Conservation (phyloP, 2,113 vertebrate species). For the Stomatorhinus ivindoensis region DNA sequence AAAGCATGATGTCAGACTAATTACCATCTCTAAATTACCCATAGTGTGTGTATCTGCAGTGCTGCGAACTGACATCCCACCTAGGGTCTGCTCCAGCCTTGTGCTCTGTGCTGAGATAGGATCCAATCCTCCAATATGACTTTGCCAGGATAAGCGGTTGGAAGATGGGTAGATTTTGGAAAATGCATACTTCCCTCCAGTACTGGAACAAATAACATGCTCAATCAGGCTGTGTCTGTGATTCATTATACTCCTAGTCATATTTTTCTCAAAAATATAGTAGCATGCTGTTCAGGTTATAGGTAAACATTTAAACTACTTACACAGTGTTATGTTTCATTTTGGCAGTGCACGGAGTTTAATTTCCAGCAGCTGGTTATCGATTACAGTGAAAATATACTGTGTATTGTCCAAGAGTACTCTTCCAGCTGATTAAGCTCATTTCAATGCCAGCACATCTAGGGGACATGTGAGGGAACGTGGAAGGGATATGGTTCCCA, state of each 20-base stretch:
- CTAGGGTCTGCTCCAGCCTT: neutral
- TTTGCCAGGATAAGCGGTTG: neutral
- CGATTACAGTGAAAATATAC: neutral
- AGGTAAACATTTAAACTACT: neutral
- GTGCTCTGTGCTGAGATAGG: neutral
- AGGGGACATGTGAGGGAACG: neutral
- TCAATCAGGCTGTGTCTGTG: neutral
- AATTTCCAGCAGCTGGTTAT: neutral
- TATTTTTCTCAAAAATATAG: neutral
- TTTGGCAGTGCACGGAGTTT: neutral
- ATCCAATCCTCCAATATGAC: neutral
- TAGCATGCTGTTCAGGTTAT: neutral
- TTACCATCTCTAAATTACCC: neutral
- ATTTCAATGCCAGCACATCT: neutral
- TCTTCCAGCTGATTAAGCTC: neutral
- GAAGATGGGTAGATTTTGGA: neutral
- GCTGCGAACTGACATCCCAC: neutral
- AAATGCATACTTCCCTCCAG: neutral
- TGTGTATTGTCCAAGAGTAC: neutral
- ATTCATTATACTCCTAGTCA: slow-evolving; percentile 1
- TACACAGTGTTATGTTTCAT: neutral
- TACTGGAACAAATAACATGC: neutral
- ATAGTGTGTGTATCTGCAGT: neutral
- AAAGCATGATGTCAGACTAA: neutral
- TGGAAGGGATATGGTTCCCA: neutral